Evolutionary conservation across 2,888 invertebrate genomes (phyloP), one percentile per base, ranked within the genome.

Genomic region (Parnassius glacialis): DNA sequence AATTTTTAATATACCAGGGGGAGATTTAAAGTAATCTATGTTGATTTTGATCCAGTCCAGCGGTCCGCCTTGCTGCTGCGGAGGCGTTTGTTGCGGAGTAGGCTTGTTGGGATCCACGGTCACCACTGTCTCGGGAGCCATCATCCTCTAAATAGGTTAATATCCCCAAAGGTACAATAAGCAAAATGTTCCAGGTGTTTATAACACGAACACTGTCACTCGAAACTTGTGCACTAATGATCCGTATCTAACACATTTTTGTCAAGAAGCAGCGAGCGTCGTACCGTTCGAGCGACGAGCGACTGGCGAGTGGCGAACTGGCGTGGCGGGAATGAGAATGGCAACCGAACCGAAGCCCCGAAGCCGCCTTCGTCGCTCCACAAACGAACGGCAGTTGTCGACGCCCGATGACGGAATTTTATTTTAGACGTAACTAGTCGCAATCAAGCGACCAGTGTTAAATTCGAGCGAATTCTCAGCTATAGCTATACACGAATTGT

Each of bases 111-210:
- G 94, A 81, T 95, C 95, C 84, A 96, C 94, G 76, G 94, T 96
- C 76, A 96, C 95, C 79, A 95, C 96, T 78, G 96, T 96, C 93
- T 96, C 96, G 83, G 96, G 95, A 94, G 96, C 96, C 95, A 95
- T 96, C 92, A 92, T 92, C 76, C 80, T 90, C 78, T 78, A 34
- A 34, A 34, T 34, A 71, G 64, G 66, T 72, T 59, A 66, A 73
- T 70, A 67, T 54, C 70, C 71, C 69, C 65, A 58, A 63, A 52
- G 69, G 57, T 67, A 57, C 52, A 59, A 66, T 57, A 67, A 60
- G 54, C 16, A 13, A 68, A 71, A 72, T 66, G 68, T 48, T 64
- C 66, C 68, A 60, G 67, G 68, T 70, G 68, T 71, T 65, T 69
- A 68, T 65, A 71, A 69, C 81, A 85, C 82, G 80, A 80, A 72